phyloP scores from a whole-genome alignment of 2,113 vertebrate genomes.

The Chloropsis hardwickii region DNA sequence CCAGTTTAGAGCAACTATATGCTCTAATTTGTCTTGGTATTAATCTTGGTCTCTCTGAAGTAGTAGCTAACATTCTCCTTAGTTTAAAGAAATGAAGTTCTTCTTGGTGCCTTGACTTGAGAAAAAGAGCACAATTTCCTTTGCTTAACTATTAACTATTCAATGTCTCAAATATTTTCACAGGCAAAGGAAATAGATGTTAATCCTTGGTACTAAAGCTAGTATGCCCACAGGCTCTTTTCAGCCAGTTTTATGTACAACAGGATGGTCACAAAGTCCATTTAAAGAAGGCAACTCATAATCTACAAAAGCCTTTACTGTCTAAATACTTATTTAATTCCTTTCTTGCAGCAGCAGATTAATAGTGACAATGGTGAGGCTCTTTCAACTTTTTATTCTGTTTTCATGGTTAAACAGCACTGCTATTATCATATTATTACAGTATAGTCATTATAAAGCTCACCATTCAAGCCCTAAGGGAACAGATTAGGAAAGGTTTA shows the following conservation, averaged over 20 bases:
- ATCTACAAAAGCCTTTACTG: background rate
- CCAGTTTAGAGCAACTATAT: background rate
- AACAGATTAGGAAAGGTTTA: background rate
- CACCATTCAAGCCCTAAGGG: background rate
- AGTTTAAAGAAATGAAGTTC: background rate
- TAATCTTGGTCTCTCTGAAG: background rate
- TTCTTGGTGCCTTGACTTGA: background rate
- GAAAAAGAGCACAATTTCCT: background rate
- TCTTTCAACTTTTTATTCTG: background rate
- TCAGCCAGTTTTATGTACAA: background rate
- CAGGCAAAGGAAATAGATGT: slow-evolving; percentile 20
- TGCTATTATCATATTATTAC: background rate
- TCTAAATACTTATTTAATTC: background rate
- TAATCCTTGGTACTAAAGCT: background rate
- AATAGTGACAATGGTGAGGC: background rate
- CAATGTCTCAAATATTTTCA: background rate
- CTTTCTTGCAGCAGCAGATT: background rate
- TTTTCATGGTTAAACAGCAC: background rate
- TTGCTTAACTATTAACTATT: background rate
- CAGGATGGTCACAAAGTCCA: background rate
- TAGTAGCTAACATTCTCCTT: background rate
- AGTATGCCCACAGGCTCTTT: background rate
- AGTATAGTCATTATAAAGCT: background rate
- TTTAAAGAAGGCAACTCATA: background rate
- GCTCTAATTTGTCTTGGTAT: background rate